Base-by-base conservation (phyloP, 2,888 invertebrate species). In the Pyrochroa serraticornis region DNA sequence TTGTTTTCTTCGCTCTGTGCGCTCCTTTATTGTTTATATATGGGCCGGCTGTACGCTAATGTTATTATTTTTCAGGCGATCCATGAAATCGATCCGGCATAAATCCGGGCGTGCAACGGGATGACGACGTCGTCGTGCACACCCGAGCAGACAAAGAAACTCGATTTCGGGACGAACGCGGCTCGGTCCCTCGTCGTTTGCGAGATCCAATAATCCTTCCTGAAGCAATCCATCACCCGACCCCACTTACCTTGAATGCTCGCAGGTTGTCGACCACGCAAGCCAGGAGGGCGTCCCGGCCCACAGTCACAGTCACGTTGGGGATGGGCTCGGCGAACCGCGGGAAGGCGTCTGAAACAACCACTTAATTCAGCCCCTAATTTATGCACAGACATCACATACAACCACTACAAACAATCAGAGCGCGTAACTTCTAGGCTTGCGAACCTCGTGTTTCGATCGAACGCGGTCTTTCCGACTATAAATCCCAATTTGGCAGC, bases 181-280 rank as follows among this genome's bases (percentile, higher is more conserved):
- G 7, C 68, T 67, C 58, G 62, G 64, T 71, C 71, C 72, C 71
- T 67, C 67, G 71, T 67, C 73, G 71, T 70, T 71, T 72, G 69
- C 67, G 67, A 66, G 71, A 75, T 75, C 75, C 75, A 73, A 75
- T 76, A 76, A 76, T 75, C 75, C 75, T 65, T 68, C 68, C 71
- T 65, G 70, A 68, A 62, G 68, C 68, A 66, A 71, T 71, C 69
- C 64, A 71, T 71, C 71, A 69, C 62, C 63, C 48, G 49, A 50
- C 53, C 62, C 49, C 44, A 74, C 78, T 82, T 83, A 92, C 94
- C 89, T 93, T 92, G 79, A 90, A 94, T 66, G 86, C 87, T 74
- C 89, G 86, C 60, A 95, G 85, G 81, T 94, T 93, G 80, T 94
- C 93, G 54, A 95, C 93, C 69, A 93, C 91, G 78, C 95, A 95